A percentile compares a stretch with the other conserved stretches of the same genome.
These are phyloP conservation scores for Ornithorhynchus anatinus DNA, from an alignment of 2,113 vertebrate genomes.

Conservation along the genomic window DNA sequence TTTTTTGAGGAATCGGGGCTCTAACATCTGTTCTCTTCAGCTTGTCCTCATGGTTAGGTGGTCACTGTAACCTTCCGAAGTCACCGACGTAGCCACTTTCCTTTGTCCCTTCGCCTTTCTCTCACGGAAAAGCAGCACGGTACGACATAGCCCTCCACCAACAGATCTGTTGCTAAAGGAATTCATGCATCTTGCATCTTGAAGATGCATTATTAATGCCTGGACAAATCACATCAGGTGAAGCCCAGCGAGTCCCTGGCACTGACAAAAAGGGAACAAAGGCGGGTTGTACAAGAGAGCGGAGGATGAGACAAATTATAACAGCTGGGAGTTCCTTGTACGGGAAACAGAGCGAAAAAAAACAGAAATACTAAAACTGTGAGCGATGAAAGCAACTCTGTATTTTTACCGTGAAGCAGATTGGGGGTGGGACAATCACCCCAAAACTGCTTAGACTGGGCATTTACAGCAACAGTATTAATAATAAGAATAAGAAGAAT, in stretches of 20 bases:
- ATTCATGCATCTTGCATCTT: conserved; percentile 82
- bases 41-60: conserved; percentile 5
- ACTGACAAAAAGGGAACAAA: conserved; percentile 77
- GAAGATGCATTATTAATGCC: conserved; percentile 84
- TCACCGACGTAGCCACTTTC: conserved; percentile 20
- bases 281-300: conserved; percentile 74
- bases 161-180: conserved; percentile 71
- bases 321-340: conserved; percentile 79
- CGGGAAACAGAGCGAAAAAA: conserved; percentile 72
- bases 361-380: conserved; percentile 73
- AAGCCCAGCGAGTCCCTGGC: conserved; percentile 82
- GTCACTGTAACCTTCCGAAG: conserved; percentile 38
- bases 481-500: too few relatives aligned
- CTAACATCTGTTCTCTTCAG: conserved; percentile 35
- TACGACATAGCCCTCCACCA: conserved; percentile 48
- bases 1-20: conserved; percentile 22
- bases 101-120: conserved; percentile 30
- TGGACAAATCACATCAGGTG: conserved; percentile 84
- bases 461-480: too few relatives aligned
- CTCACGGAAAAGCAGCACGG: conserved; percentile 27
- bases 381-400: conserved; percentile 59
- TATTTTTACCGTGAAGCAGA: conserved; percentile 57
- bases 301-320: conserved; percentile 80
- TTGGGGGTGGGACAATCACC: conserved; percentile 46
- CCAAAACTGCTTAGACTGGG: too few relatives aligned